Evolutionary conservation across 2,797 vertebrate species (phyloP).

Genomic region (Otolemur crassicaudatus): DNA sequence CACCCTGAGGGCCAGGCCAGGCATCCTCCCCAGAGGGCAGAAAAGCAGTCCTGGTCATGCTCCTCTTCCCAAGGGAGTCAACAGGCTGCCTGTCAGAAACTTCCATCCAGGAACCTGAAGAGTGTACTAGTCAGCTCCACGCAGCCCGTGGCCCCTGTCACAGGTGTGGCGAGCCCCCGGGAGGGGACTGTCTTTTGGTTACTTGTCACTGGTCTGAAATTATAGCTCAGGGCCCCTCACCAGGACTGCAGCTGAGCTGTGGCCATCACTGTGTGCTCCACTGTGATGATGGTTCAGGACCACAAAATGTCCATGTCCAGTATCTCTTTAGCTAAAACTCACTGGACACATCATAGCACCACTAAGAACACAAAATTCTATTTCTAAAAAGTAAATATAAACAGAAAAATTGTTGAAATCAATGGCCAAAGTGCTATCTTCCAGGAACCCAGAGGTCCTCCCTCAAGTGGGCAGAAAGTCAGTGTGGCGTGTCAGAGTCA

Average conservation of each 20-base stretch:
- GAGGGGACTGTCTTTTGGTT: no score
- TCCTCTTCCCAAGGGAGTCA: not conserved
- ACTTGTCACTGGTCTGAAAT: not conserved
- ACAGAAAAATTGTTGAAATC: not conserved
- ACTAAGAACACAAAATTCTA: not conserved
- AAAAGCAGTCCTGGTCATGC: not conserved
- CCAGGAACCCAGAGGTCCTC: not conserved
- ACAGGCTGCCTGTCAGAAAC: not conserved
- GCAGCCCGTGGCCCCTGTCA: not conserved
- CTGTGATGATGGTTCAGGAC: no score
- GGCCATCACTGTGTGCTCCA: not conserved
- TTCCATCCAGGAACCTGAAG: not conserved
- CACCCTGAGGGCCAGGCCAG: not conserved
- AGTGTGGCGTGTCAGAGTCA: not conserved
- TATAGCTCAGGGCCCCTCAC: not conserved
- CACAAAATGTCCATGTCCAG: not conserved
- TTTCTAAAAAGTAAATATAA: not conserved
- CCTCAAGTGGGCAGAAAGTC: not conserved
- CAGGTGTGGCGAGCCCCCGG: no score
- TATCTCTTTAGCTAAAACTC: not conserved
- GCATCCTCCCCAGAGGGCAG: not conserved
- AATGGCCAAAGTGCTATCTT: not conserved
- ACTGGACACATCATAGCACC: not conserved
- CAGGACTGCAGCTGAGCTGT: not conserved
- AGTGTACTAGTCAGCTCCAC: not conserved